Evolutionary conservation across 2,888 invertebrate genomes (phyloP).

Genomic region (Acrobasis repandana): DNA sequence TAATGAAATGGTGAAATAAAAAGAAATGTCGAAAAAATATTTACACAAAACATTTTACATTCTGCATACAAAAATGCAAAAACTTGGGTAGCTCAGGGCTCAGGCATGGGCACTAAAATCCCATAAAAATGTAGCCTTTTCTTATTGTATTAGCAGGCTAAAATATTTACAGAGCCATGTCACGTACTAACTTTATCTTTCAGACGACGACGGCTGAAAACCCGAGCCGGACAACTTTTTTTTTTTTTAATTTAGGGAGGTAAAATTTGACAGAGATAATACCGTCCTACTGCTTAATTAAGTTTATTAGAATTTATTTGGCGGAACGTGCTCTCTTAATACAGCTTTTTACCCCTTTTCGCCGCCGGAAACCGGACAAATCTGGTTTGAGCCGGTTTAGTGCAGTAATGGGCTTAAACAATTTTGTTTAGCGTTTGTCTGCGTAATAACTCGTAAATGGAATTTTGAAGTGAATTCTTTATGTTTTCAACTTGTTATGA

Average conservation of each 20-base stretch:
- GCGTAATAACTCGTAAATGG: constrained; percentile 19
- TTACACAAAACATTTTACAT: too few species aligned
- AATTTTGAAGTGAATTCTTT: constrained; percentile 16
- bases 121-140: constrained; percentile 17
- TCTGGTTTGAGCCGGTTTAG: constrained; percentile 42
- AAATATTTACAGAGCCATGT: constrained; percentile 45
- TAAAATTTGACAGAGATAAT: constrained; percentile 73
- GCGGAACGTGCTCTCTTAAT: constrained; percentile 59
- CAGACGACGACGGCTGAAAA: constrained; percentile 50
- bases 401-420: constrained; percentile 28
- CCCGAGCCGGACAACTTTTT: constrained; percentile 49
- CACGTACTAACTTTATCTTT: constrained; percentile 66
- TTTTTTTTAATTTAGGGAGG: constrained; percentile 65
- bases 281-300: constrained; percentile 73
- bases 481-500: constrained; percentile 2
- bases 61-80: too few species aligned
- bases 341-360: constrained; percentile 48
- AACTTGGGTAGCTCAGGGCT: neutral
- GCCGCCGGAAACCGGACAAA: constrained; percentile 36
- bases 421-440: constrained; percentile 24
- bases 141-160: constrained; percentile 28
- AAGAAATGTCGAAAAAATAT: too few species aligned
- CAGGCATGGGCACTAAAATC: neutral
- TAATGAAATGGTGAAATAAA: too few species aligned
- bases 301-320: constrained; percentile 79